These are phyloP conservation scores for Drosophila pachea DNA, from an alignment of 1,140 invertebrate species.

Conservation along the genomic window DNA sequence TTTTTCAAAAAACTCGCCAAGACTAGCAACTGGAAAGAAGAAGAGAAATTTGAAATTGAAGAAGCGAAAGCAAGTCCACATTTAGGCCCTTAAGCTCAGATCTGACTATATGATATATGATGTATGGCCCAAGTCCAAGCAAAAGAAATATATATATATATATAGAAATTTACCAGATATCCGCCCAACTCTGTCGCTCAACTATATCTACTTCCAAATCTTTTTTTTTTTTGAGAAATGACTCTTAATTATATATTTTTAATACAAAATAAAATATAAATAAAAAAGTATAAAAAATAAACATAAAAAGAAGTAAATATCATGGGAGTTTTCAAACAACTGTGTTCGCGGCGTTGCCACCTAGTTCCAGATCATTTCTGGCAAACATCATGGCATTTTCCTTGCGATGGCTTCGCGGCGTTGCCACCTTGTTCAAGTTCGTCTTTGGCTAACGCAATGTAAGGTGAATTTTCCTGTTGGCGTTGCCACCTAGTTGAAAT, in stretches of 20 bases:
- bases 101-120: neutral
- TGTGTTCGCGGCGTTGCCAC: too few relatives aligned
- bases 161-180: conserved; percentile 2
- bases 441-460: too few relatives aligned
- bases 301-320: conserved; percentile 16
- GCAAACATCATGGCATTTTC: too few relatives aligned
- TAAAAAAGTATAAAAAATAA: conserved; percentile 33
- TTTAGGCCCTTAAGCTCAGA: conserved; percentile 58
- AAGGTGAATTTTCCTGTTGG: too few relatives aligned
- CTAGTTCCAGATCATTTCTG: too few relatives aligned
- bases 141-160: neutral
- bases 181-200: conserved; percentile 18
- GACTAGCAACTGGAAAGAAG: conserved; percentile 17
- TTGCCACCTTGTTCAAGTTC: too few relatives aligned
- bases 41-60: conserved; percentile 23
- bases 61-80: conserved; percentile 52
- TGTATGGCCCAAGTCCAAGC: neutral
- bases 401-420: too few relatives aligned
- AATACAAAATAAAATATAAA: conserved; percentile 34
- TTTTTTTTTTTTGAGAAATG: conserved; percentile 46
- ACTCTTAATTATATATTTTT: conserved; percentile 48
- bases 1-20: conserved; percentile 20
- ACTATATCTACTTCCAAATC: neutral
- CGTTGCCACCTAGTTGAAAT: too few relatives aligned
- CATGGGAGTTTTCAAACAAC: too few relatives aligned